Evolutionary conservation across 1,140 invertebrate genomes (phyloP), one percentile per base, ranked within the genome.

Genomic region (Vanessa atalanta): DNA sequence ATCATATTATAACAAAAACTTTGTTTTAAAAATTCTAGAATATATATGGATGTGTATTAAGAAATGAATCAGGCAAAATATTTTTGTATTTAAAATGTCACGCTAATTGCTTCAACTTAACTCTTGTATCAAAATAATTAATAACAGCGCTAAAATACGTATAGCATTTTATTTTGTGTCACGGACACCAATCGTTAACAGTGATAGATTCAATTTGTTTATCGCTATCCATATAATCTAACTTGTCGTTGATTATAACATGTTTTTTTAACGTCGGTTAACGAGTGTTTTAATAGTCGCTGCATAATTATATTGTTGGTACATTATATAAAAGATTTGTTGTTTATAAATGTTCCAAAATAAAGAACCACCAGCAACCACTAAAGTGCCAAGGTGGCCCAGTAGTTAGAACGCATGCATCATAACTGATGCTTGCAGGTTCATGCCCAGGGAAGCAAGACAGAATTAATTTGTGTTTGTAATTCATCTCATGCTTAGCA

Each of bases 231-330:
- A 23, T 16, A 14, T 23, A 15, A 66, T 66, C 65, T n/a, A 48
- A 51, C 48, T 66, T 66, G 48, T 51, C 48, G 48, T 26, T 48
- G 50, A 66, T 66, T 66, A 66, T 51, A 66, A 66, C 47, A 43
- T 26, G 47, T 11, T 66, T 43, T 66, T 50, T 66, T 26, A n/a
- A 15, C 20, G 65, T 51, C 20, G 13, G 16, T 8, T 43, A 43
- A 9, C 37, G 14, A 65, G 5, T n/a, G n/a, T 51, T 51, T n/a
- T 14, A 14, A n/a, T 51, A 51, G 7, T 51, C 15, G 48, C 12
- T 51, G 1, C n/a, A 14, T n/a, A 51, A 31, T 31, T 1, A 15
- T 51, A 51, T 51, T 14, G n/a, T 14, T 51, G 13, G n/a, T 51
- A 14, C 13, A n/a, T 51, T 51, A n/a, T 51, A 51, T n/a, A n/a